A percentile compares a stretch with the other conserved stretches of the same genome.
Evolutionary conservation across 2,888 invertebrate species (phyloP).

Genomic region (Heliconius ethilla): DNA sequence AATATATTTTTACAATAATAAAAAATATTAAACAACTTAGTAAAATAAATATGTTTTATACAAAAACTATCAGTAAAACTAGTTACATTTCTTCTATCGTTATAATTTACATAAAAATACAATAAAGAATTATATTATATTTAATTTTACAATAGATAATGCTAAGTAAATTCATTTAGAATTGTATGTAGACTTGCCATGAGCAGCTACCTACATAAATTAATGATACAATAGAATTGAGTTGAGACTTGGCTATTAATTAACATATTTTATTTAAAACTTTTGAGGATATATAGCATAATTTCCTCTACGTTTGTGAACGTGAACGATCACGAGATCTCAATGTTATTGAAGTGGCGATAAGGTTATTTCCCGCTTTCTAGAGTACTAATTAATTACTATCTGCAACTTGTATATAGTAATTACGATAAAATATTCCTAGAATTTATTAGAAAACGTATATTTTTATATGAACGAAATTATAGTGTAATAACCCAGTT

Average conservation of each 20-base stretch:
- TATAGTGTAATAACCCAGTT: background rate
- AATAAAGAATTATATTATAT: background rate
- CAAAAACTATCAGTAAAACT: background rate
- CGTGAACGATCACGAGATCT: constrained; percentile 31
- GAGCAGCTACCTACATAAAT: background rate
- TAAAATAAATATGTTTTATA: background rate
- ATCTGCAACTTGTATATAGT: constrained; percentile 4
- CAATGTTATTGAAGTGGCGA: constrained; percentile 38
- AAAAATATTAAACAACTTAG: background rate
- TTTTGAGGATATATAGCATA: constrained; percentile 23
- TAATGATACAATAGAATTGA: background rate
- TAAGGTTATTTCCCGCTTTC: constrained; percentile 44
- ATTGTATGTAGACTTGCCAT: background rate
- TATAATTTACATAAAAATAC: background rate
- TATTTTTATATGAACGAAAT: background rate
- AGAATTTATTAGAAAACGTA: background rate
- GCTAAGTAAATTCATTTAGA: background rate
- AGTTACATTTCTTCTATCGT: background rate
- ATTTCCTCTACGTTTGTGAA: constrained; percentile 12
- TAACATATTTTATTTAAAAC: constrained; percentile 11
- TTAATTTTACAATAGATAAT: background rate
- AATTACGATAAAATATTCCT: constrained; percentile 6
- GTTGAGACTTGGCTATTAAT: background rate
- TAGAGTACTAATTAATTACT: constrained; percentile 29
- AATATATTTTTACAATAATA: background rate